A percentile compares a stretch with the other conserved stretches of the same genome.
Conservation (phyloP, 2,113 vertebrate species). For the Trichechus manatus region DNA sequence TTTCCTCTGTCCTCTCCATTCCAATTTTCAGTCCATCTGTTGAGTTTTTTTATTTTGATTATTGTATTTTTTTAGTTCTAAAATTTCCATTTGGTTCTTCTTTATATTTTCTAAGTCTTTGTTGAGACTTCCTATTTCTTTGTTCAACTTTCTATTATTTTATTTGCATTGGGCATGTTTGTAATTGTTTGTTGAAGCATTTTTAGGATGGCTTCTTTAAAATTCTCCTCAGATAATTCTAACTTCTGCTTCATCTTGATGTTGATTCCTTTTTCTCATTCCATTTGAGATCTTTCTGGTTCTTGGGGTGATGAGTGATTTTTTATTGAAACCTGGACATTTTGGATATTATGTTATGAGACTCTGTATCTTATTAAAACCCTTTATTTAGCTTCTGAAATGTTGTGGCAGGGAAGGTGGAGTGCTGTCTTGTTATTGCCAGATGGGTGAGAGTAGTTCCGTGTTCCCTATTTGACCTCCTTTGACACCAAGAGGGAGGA, state of each 20-base stretch:
- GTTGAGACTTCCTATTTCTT: neutral
- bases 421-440: neutral
- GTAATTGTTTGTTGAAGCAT: neutral
- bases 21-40: neutral
- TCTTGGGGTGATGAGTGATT: neutral
- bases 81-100: neutral
- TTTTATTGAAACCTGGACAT: neutral
- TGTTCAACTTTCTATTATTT: neutral
- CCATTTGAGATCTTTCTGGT: neutral
- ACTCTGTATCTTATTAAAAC: neutral
- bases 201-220: constrained; percentile 18
- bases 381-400: neutral
- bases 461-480: neutral
- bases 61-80: constrained; percentile 32
- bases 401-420: neutral
- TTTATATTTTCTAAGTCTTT: neutral
- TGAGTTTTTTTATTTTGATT: constrained; percentile 9
- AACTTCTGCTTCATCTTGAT: neutral
- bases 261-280: neutral
- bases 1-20: neutral
- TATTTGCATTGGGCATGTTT: neutral
- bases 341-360: neutral
- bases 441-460: neutral
- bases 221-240: neutral
- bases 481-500: neutral